These are phyloP conservation scores for Tribolium freemani DNA, from an alignment of 2,888 invertebrate genomes.

Conservation along the genomic window DNA sequence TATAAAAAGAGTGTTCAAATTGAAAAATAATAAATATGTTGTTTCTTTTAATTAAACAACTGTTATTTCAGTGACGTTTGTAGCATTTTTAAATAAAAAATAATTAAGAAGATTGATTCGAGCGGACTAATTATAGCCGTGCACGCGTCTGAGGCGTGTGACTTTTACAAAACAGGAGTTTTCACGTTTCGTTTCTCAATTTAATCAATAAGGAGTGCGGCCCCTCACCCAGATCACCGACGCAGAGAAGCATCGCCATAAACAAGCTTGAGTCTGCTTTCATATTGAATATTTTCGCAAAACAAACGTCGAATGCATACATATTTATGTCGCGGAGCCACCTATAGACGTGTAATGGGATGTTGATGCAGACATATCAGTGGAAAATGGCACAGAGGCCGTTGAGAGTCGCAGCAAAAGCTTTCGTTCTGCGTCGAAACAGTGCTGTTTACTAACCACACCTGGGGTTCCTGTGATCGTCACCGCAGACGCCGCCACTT, in stretches of 20 bases:
- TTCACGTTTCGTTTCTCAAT: not conserved
- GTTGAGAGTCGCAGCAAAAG: conserved; percentile 24
- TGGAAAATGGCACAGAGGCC: conserved; percentile 36
- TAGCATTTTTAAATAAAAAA: no score
- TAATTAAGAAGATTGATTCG: no score
- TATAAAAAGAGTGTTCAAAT: no score
- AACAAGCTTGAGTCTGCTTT: conserved; percentile 28
- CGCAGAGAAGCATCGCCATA: conserved; percentile 25
- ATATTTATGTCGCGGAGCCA: conserved; percentile 32
- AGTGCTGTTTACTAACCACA: conserved; percentile 49
- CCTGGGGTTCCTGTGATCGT: conserved; percentile 48
- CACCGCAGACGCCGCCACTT: conserved; percentile 41
- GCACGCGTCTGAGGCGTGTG: no score
- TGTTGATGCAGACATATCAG: conserved; percentile 44
- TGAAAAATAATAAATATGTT: no score
- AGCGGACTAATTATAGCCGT: no score
- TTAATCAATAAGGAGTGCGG: conserved; percentile 11
- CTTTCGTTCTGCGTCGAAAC: conserved; percentile 48
- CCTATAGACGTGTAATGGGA: conserved; percentile 34
- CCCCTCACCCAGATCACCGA: conserved; percentile 7
- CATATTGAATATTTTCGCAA: conserved; percentile 36
- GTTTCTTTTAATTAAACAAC: no score
- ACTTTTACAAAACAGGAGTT: not conserved
- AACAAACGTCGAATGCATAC: conserved; percentile 29
- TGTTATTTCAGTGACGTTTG: no score